Percentiles rank a stretch among this genome's conserved stretches.
phyloP scores from a whole-genome alignment of 2,113 vertebrate genomes.

The Uropsilus gracilis region DNA sequence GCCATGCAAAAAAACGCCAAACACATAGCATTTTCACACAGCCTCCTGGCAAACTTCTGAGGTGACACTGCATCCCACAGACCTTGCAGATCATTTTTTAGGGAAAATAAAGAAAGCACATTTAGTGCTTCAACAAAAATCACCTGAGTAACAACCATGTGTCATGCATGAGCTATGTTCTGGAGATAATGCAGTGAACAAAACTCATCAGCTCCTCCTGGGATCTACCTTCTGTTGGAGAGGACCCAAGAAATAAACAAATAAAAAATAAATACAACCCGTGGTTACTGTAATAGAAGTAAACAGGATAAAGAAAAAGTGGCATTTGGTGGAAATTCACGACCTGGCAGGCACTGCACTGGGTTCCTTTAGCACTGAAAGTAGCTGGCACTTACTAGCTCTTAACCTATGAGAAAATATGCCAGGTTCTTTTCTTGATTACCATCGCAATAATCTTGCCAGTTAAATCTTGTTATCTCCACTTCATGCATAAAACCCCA shows the following conservation, averaged over 20 bases:
- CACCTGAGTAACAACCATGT: neutral
- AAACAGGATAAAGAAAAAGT: neutral
- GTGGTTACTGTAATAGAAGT: neutral
- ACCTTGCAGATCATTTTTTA: slow-evolving; percentile 24
- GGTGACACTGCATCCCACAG: too few relatives aligned
- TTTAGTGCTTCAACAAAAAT: neutral
- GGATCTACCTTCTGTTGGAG: neutral
- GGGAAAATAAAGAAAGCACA: slow-evolving; percentile 23
- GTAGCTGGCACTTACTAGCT: neutral
- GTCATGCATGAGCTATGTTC: neutral
- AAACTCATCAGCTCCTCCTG: neutral
- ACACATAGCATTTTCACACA: too few relatives aligned
- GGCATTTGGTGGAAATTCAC: neutral
- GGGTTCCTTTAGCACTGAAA: neutral
- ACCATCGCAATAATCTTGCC: neutral
- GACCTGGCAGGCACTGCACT: neutral
- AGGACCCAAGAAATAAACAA: neutral
- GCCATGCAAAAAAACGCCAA: too few relatives aligned
- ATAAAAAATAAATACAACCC: neutral
- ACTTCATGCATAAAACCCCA: neutral
- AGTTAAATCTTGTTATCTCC: neutral
- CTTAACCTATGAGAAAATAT: neutral
- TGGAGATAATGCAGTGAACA: neutral
- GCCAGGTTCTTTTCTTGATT: neutral
- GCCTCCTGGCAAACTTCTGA: too few relatives aligned